Base-by-base conservation (phyloP, 2,113 vertebrate genomes). In the Seriola dumerili region DNA sequence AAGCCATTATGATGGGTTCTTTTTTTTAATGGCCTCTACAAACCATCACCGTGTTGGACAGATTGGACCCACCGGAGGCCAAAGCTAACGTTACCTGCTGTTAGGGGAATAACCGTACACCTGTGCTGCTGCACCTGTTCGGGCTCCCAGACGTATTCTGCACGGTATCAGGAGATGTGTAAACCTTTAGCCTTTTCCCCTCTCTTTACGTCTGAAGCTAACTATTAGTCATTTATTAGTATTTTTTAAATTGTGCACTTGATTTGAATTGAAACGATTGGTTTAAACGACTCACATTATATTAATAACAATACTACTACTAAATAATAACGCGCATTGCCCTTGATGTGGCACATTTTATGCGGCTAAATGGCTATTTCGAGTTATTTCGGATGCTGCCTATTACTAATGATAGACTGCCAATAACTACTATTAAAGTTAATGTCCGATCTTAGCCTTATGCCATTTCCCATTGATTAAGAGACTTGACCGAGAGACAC, bases 41-140 rank as follows among this genome's bases (percentile, higher is more conserved):
- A 55, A 29, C 3, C 4, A 8, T 10, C 1, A 1, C 9, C 36
- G 42, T 58, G 59, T 36, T 4, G 13, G 48, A 8, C 63, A 48
- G 7, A 16, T 9, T 34, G 46, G 62, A 29, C 32, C 12, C 25
- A 40, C 16, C 11, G 9, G n/a, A 57, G 72, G 25, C 59, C 63
- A 5, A 29, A 50, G 3, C 1, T 2, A 55, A 16, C 23, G n/a
- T 16, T 72, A 54, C 62, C 54, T 68, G 75, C 62, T 4, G 40
- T 21, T 16, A 48, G 38, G 70, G 21, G 59, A 40, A 72, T 19
- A 59, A n/a, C 72, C 40, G 50, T 64, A 23, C 90, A 91, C 92
- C 90, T 94, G 92, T 67, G 66, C 83, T 23, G 59, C 2, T 86
- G 80, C 92, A 92, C 91, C 91, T 94, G 93, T 76, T 34, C 1